Percentiles rank a stretch among this genome's conserved stretches.
These are phyloP conservation scores for Muscicapa striata DNA, from an alignment of 2,797 vertebrate genomes.

Conservation along the genomic window DNA sequence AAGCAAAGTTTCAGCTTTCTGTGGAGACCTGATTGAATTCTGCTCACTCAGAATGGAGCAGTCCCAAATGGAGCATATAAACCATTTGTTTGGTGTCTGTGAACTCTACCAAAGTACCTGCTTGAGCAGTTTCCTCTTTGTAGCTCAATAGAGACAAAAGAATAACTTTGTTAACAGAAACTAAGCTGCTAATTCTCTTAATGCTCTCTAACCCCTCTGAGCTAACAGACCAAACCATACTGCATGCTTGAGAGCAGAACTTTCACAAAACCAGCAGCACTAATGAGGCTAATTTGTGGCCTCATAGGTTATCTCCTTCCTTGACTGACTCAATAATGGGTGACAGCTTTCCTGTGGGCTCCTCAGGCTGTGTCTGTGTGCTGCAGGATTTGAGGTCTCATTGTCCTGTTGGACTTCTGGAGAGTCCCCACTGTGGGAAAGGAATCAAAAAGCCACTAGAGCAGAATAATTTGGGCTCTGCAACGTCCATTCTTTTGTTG, in stretches of 20 bases:
- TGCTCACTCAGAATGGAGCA: background rate
- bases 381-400: slow-evolving; percentile 58
- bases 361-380: slow-evolving; percentile 70
- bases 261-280: slow-evolving; percentile 28
- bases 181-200: slow-evolving; percentile 31
- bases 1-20: background rate
- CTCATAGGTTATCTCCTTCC: slow-evolving; percentile 54
- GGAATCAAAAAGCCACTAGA: slow-evolving; percentile 76
- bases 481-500: slow-evolving; percentile 75
- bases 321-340: slow-evolving; percentile 76
- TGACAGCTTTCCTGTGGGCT: slow-evolving; percentile 79
- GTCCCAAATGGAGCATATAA: slow-evolving; percentile 20
- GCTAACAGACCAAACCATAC: background rate
- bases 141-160: slow-evolving; percentile 10
- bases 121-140: slow-evolving; percentile 19
- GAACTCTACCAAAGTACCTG: slow-evolving; percentile 33
- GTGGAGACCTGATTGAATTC: background rate
- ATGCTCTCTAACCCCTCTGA: background rate
- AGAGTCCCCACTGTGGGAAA: slow-evolving; percentile 82
- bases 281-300: slow-evolving; percentile 73
- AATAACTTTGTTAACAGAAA: slow-evolving; percentile 28
- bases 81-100: slow-evolving; percentile 25
- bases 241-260: slow-evolving; percentile 2
- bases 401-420: slow-evolving; percentile 57
- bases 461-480: slow-evolving; percentile 83